Percentiles rank a stretch among this genome's conserved stretches.
Evolutionary conservation across 1,140 invertebrate genomes (phyloP).

Genomic region (Panonychus citri): DNA sequence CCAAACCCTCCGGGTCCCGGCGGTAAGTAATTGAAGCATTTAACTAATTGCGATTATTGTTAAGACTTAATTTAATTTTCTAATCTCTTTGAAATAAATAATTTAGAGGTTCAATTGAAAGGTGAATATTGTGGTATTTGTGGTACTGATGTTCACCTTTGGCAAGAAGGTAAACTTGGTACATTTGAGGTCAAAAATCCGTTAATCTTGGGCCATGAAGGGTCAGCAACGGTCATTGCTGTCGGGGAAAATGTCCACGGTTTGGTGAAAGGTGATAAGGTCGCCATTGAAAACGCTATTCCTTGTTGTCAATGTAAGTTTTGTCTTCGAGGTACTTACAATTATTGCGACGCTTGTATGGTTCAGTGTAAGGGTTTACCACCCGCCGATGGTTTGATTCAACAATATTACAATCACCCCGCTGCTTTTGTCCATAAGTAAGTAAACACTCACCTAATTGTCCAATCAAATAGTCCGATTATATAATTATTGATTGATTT

Average conservation of each 20-base stretch:
- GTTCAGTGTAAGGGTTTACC: slow-evolving; percentile 63
- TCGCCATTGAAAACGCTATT: slow-evolving; percentile 76
- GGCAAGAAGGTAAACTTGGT: slow-evolving; percentile 52
- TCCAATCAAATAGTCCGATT: no score
- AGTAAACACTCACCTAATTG: no score
- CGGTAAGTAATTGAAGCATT: slow-evolving; percentile 1
- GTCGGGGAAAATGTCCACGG: slow-evolving; percentile 46
- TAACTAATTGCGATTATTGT: background rate
- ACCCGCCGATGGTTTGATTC: slow-evolving; percentile 17
- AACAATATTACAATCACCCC: slow-evolving; percentile 14
- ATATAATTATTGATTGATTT: no score
- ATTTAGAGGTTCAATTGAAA: slow-evolving; percentile 15
- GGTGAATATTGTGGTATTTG: slow-evolving; percentile 85
- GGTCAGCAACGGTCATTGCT: slow-evolving; percentile 44
- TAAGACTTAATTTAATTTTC: background rate
- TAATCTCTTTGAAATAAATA: background rate
- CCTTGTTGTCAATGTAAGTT: slow-evolving; percentile 36
- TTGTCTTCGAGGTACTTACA: background rate
- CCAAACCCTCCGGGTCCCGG: background rate
- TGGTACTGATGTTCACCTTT: slow-evolving; percentile 83
- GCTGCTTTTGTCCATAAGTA: slow-evolving; percentile 18
- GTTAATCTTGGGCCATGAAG: slow-evolving; percentile 75
- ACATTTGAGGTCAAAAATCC: slow-evolving; percentile 53
- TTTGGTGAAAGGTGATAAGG: slow-evolving; percentile 55
- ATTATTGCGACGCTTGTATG: background rate